phyloP scores from a whole-genome alignment of 1,140 invertebrate genomes.

The Drosophila novamexicana region DNA sequence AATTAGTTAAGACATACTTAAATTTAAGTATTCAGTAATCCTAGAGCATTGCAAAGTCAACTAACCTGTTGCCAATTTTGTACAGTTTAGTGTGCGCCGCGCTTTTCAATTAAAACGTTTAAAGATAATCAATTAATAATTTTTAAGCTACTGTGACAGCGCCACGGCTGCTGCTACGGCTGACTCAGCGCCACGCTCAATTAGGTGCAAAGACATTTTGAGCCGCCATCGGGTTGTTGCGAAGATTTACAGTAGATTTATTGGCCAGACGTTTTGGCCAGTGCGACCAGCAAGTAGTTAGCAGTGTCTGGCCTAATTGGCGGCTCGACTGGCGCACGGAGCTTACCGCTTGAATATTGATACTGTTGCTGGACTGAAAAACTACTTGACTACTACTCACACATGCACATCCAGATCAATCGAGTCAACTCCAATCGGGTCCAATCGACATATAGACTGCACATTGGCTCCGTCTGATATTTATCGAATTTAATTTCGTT shows the following conservation, averaged over 20 bases:
- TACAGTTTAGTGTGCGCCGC: neutral
- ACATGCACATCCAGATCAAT: slow-evolving; percentile 8
- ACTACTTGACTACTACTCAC: slow-evolving; percentile 13
- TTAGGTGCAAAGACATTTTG: slow-evolving; percentile 78
- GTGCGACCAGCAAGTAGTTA: slow-evolving; percentile 27
- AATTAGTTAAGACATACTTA: neutral
- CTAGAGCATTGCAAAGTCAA: slow-evolving; percentile 37
- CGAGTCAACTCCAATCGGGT: slow-evolving; percentile 8
- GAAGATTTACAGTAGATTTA: slow-evolving; percentile 77
- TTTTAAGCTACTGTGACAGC: slow-evolving; percentile 67
- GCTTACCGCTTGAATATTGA: slow-evolving; percentile 68
- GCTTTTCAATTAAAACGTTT: slow-evolving; percentile 80
- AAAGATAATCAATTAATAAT: slow-evolving; percentile 82
- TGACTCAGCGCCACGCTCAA: slow-evolving; percentile 72
- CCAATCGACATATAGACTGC: slow-evolving; percentile 10
- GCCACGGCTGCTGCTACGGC: slow-evolving; percentile 21
- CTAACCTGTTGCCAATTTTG: neutral
- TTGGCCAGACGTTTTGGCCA: slow-evolving; percentile 59
- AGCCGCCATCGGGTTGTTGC: slow-evolving; percentile 33
- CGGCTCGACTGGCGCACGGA: slow-evolving; percentile 14
- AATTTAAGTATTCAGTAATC: neutral
- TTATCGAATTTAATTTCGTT: slow-evolving; percentile 67
- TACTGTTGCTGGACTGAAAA: slow-evolving; percentile 35
- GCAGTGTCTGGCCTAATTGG: slow-evolving; percentile 72
- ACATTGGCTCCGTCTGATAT: slow-evolving; percentile 56